Percentiles rank a stretch among this genome's conserved stretches.
Conservation (phyloP, 2,797 vertebrate genomes). For the Hylomyscus alleni region DNA sequence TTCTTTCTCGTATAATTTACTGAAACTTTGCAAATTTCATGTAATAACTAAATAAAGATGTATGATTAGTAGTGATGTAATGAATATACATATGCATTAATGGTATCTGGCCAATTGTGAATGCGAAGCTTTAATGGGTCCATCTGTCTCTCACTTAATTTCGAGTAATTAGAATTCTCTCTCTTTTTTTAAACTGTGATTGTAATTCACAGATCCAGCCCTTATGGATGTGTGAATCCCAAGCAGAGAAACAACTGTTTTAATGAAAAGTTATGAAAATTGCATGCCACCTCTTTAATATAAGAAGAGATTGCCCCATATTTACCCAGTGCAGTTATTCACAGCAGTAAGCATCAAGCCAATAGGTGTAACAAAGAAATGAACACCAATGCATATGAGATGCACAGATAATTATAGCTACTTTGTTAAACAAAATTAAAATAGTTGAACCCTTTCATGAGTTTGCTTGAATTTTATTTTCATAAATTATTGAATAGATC, state of each 20-base stretch:
- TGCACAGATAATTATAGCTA: background rate
- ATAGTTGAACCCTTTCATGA: background rate
- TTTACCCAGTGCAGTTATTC: background rate
- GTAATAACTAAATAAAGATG: conserved; percentile 78
- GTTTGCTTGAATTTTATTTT: background rate
- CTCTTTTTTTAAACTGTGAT: conserved; percentile 65
- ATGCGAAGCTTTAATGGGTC: conserved; percentile 84
- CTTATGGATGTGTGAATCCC: background rate
- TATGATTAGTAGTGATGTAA: conserved; percentile 83
- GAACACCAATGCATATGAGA: background rate
- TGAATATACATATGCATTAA: conserved; percentile 86
- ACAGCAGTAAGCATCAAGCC: background rate
- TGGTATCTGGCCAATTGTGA: conserved; percentile 85
- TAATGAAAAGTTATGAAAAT: background rate
- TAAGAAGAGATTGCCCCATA: rapidly evolving
- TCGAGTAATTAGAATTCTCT: conserved; percentile 85
- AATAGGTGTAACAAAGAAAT: background rate
- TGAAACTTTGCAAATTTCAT: conserved; percentile 62
- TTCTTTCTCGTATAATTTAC: conserved; percentile 58
- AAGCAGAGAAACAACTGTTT: background rate
- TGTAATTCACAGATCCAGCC: background rate
- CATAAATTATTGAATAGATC: background rate
- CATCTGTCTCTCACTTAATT: conserved; percentile 83
- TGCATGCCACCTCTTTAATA: background rate
- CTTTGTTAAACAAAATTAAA: background rate